Conservation (phyloP, 1,140 invertebrate species). For the Panonychus citri region DNA sequence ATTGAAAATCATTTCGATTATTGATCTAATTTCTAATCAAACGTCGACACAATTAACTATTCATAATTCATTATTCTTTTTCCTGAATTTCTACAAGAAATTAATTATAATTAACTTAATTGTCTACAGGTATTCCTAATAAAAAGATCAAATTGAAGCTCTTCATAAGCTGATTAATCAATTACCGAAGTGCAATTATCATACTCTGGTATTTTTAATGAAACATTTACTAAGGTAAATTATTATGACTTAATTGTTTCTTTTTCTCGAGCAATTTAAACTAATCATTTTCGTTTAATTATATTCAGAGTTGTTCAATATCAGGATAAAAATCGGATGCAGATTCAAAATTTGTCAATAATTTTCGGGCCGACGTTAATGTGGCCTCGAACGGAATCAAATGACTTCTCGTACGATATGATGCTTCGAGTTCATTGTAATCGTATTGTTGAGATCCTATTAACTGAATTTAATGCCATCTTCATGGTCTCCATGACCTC, state of each 20-base stretch:
- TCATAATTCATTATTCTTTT: too few species aligned
- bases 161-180: conserved; percentile 38
- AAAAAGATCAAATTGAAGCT: conserved; percentile 32
- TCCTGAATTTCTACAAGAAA: too few species aligned
- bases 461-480: conserved; percentile 23
- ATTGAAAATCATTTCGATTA: too few species aligned
- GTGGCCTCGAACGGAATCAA: conserved; percentile 34
- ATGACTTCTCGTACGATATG: conserved; percentile 36
- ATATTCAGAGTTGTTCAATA: conserved; percentile 31
- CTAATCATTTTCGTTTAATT: not conserved
- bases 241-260: not conserved
- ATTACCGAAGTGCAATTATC: conserved; percentile 40
- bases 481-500: conserved; percentile 10
- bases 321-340: conserved; percentile 37
- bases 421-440: conserved; percentile 32
- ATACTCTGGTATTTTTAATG: conserved; percentile 52
- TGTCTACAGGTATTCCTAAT: conserved; percentile 20
- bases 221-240: conserved; percentile 34
- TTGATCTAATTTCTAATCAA: too few species aligned
- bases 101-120: conserved; percentile 1
- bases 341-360: conserved; percentile 55
- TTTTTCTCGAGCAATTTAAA: not conserved
- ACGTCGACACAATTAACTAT: too few species aligned
- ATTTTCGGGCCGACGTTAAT: conserved; percentile 63
- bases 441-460: conserved; percentile 35